Conservation (phyloP, 2,888 invertebrate species). For the Nephrocerus scutellatus region DNA sequence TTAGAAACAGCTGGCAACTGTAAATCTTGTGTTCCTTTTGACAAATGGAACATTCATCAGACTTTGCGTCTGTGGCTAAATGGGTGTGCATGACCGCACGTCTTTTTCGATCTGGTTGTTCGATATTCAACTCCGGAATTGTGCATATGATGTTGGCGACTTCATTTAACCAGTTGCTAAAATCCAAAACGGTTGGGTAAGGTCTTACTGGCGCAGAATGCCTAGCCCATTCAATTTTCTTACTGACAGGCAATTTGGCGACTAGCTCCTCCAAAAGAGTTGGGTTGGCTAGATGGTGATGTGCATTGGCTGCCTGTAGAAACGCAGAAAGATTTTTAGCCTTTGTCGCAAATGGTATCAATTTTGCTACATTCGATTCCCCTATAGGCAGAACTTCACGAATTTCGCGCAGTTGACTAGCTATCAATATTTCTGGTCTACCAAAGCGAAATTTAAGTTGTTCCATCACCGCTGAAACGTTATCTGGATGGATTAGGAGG, state of each 20-base stretch:
- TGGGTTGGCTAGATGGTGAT: conserved; percentile 12
- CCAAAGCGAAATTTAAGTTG: conserved; percentile 14
- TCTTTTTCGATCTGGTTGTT: not conserved
- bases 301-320: conserved; percentile 4
- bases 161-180: conserved; percentile 8
- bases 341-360: conserved; percentile 10
- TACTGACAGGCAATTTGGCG: conserved; percentile 9
- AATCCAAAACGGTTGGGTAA: conserved; percentile 9
- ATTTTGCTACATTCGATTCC: not conserved
- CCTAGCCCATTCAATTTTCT: conserved; percentile 11
- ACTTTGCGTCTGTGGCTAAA: no score
- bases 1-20: no score
- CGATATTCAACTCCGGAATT: no score
- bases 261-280: conserved; percentile 11
- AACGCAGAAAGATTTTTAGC: conserved; percentile 9
- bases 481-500: conserved; percentile 5
- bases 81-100: not conserved
- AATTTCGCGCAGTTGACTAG: conserved; percentile 9
- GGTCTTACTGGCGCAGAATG: conserved; percentile 6
- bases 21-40: no score
- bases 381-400: not conserved
- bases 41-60: no score
- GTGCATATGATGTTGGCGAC: conserved; percentile 3
- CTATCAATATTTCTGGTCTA: conserved; percentile 9
- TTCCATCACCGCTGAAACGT: conserved; percentile 6